Evolutionary conservation across 2,888 invertebrate species (phyloP), one percentile per base, ranked within the genome.

Genomic region (Ormia ochracea): DNA sequence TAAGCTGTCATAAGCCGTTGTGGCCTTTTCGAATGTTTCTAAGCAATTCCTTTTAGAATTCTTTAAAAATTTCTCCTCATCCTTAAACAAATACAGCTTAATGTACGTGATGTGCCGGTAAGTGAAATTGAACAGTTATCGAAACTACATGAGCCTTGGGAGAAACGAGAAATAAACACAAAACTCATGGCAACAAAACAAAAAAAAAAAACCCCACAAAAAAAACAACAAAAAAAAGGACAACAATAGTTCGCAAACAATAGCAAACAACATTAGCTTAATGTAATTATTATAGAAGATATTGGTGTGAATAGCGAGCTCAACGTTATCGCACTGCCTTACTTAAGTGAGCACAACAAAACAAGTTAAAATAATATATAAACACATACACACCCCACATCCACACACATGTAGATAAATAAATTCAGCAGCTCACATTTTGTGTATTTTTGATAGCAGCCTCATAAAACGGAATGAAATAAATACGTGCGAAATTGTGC

Each of bases 231-330:
- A n/a, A n/a, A n/a, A n/a, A n/a, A n/a, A n/a, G n/a, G n/a, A 9
- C 31, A 31, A 26, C 36, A 58, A 28, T 33, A 38, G 12, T 31
- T 26, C 7, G 33, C 7, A 36, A 70, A 23, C 41, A 63, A 54
- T 5, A 45, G 17, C 43, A 52, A 54, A 72, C 23, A 63, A 31
- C 31, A 36, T 63, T 26, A 43, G 54, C 23, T 73, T 54, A 45
- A 45, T 54, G 54, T 54, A 63, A 45, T 54, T 63, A 73, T 54
- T 21, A 26, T 50, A 41, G 14, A 36, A 50, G 45, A 43, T 63
- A 52, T 54, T 63, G 43, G 50, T 38, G 21, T 28, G 59, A 59
- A 58, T 23, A 48, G 19, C 14, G 19, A 14, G 19, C 38, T 14
- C 9, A 50, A 28, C 36, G 28, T 70, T 48, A 38, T 58, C 17